Base-by-base conservation (phyloP, 2,888 invertebrate genomes). In the Galerucella nymphaeae region DNA sequence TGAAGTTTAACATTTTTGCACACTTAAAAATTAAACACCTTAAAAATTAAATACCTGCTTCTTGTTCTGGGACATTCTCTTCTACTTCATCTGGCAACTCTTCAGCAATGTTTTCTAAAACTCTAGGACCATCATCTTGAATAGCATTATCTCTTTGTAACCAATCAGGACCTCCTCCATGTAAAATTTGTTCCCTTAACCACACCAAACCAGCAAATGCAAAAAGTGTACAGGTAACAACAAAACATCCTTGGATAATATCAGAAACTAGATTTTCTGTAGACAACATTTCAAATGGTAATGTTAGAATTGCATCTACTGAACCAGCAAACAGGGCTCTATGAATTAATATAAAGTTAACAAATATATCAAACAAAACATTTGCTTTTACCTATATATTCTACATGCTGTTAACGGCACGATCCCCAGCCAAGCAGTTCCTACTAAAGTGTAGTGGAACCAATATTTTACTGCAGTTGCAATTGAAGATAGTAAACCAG, bases 91-190 rank as follows among this genome's bases (percentile, higher is more conserved):
- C 80, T n/a, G 77, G 71, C 16, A 75, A 62, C 45, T 83, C 83
- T 71, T 82, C 82, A 1, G 81, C 82, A 42, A 83, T 82, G 82
- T 76, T 87, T 83, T 78, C 85, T 80, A 75, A 84, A 82, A 73
- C 59, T 16, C 75, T 63, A 84, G 87, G 72, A 84, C 86, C 74
- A 38, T 81, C 83, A 1, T 74, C 85, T 4, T 87, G 89, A 69
- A 88, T 89, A 41, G 88, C 88, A 63, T 90, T 89, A 76, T 94
- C 94, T 75, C 93, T 89, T 83, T 94, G 96, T 82, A 98, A 89
- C 98, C 98, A 98, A 82, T 98, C 98, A 0, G 98, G 98, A 0
- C 97, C 98, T 41, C 98, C 98, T 0, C 98, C 98, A 84, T 98
- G 96, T 82, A 99, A 90, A 74, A 99, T 98, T 87, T 99, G 99